Base-by-base conservation (phyloP, 2,888 invertebrate genomes). In the Brachynemurus nebulosus region DNA sequence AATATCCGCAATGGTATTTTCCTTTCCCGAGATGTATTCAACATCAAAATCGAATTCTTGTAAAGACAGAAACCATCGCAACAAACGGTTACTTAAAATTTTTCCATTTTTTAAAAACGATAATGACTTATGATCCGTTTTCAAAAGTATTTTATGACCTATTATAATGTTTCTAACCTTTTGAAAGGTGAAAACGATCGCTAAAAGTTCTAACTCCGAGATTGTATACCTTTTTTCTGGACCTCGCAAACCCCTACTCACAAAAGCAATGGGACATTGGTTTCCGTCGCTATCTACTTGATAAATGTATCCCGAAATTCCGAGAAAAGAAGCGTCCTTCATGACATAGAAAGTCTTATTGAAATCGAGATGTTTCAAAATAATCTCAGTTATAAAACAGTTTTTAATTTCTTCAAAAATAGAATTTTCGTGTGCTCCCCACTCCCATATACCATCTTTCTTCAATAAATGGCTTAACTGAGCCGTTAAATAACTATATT, bases 71-170 rank as follows among this genome's bases (percentile, higher is more conserved):
- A 44, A 12, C 49, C 48, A 51, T 16, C 48, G 17, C 4, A 47
- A 44, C 20, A 50, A 25, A 8, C 48, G 35, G 9, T 40, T 42
- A 25, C 42, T 49, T 8, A 48, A 21, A 9, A 43, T 20, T 9
- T 38, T 36, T 25, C 51, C 48, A 1, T 38, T 18, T 30, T 23
- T 25, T 8, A 47, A 19, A 47, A 48, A 50, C n/a, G 43, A 44
- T 2, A 50, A 20, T 1, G 48, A 45, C n/a, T 38, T 21, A 38
- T 50, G 47, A 27, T 50, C 49, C 4, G 48, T 50, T 19, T 35
- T 6, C n/a, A 47, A 44, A 25, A 47, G 18, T 2, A 42, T 11
- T 8, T 7, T 18, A 33, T 47, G 20, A 17, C 46, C 46, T 14
- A 47, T 18, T n/a, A 46, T 20, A 9, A 42, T 8, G 8, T 35